phyloP scores from a whole-genome alignment of 2,113 vertebrate genomes.

The Saiga tatarica region DNA sequence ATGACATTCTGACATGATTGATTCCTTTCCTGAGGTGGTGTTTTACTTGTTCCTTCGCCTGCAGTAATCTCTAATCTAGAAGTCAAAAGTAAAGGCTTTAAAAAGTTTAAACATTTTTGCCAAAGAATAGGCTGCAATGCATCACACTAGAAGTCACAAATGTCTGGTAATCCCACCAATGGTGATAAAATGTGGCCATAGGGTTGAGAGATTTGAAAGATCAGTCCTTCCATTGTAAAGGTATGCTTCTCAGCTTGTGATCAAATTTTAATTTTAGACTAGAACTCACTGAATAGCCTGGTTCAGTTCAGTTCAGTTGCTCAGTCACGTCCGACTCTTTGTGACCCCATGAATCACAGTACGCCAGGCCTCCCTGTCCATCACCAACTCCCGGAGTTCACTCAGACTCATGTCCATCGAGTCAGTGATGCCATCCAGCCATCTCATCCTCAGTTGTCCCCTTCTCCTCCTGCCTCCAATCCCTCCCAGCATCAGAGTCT shows the following conservation, averaged over 20 bases:
- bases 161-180: neutral
- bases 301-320: neutral
- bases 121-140: neutral
- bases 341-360: too few relatives aligned
- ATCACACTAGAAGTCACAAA: neutral
- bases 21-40: neutral
- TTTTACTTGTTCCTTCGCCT: neutral
- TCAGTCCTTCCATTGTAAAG: neutral
- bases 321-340: too few relatives aligned
- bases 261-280: neutral
- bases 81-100: neutral
- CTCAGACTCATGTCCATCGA: too few relatives aligned
- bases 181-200: neutral
- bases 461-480: too few relatives aligned
- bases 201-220: neutral
- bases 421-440: too few relatives aligned
- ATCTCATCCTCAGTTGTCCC: too few relatives aligned
- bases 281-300: neutral
- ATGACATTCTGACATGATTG: neutral
- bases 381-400: too few relatives aligned
- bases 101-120: neutral
- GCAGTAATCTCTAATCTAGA: neutral
- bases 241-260: neutral
- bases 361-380: too few relatives aligned
- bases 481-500: too few relatives aligned